Evolutionary conservation across 92 coral and sea anemone species (phyloP).

Genomic region (Isaurus tuberculatus): DNA sequence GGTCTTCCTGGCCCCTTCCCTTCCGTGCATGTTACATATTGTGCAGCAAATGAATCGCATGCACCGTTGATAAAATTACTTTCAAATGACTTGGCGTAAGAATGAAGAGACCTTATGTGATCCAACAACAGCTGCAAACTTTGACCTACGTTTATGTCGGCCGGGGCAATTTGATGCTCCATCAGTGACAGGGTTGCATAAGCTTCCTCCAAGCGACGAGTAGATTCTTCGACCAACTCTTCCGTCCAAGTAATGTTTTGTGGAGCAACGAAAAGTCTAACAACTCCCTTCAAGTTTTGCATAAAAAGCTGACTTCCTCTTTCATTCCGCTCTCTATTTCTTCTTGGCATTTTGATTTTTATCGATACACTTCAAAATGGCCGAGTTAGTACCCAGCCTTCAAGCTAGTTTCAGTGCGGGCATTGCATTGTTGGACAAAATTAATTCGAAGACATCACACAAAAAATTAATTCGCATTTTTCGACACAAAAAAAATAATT

Average conservation of each 20-base stretch:
- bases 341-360: conserved; percentile 37
- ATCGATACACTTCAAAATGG: not conserved
- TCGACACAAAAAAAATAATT: conserved; percentile 6
- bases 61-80: conserved; percentile 1
- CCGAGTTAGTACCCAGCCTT: conserved; percentile 10
- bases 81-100: conserved; percentile 11
- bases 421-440: conserved; percentile 31
- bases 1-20: conserved; percentile 59
- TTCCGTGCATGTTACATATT: conserved; percentile 35
- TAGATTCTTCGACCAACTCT: conserved; percentile 59
- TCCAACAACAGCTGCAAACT: conserved; percentile 15
- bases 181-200: conserved; percentile 58
- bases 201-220: conserved; percentile 58
- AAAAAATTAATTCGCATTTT: not conserved
- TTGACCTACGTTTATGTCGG: conserved; percentile 2
- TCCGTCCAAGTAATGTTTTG: conserved; percentile 47
- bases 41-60: conserved; percentile 52
- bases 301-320: conserved; percentile 51
- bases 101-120: conserved; percentile 15
- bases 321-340: conserved; percentile 62
- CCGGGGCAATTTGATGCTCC: conserved; percentile 42
- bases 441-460: conserved; percentile 22
- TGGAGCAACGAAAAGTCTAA: conserved; percentile 48
- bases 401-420: conserved; percentile 11
- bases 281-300: conserved; percentile 43